Percentiles rank a stretch among this genome's conserved stretches.
phyloP scores from a whole-genome alignment of 1,140 invertebrate species.

The Heliconius congener region DNA sequence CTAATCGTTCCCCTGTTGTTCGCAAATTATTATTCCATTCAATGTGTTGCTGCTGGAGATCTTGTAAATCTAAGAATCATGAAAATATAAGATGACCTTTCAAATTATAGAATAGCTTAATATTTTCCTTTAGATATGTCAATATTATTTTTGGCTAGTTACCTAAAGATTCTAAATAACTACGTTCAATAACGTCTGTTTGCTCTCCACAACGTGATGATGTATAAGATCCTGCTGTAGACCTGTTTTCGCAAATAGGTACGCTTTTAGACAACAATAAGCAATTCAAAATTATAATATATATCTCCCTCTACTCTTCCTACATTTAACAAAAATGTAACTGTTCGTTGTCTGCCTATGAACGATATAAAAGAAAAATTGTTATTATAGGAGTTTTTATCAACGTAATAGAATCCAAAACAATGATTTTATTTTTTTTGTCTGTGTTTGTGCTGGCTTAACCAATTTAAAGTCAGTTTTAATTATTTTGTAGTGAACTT shows the following conservation, averaged over 20 bases:
- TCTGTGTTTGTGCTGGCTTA: too few relatives aligned
- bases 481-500: too few relatives aligned
- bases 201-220: slow-evolving; percentile 61
- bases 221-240: slow-evolving; percentile 59
- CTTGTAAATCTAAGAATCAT: slow-evolving; percentile 49
- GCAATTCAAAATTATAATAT: not conserved
- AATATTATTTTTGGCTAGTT: slow-evolving; percentile 24
- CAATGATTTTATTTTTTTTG: too few relatives aligned
- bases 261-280: not conserved
- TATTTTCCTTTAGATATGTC: not conserved
- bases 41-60: slow-evolving; percentile 54
- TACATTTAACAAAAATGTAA: too few relatives aligned
- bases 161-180: slow-evolving; percentile 68
- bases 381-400: too few relatives aligned
- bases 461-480: too few relatives aligned
- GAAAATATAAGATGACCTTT: not conserved
- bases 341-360: too few relatives aligned
- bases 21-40: slow-evolving; percentile 58
- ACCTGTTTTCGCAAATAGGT: slow-evolving; percentile 44
- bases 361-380: too few relatives aligned
- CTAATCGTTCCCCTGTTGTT: slow-evolving; percentile 60
- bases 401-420: too few relatives aligned
- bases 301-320: too few relatives aligned
- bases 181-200: slow-evolving; percentile 64
- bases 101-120: not conserved